Base-by-base conservation (phyloP, 2,888 invertebrate species). In the Geotrupes spiniger region DNA sequence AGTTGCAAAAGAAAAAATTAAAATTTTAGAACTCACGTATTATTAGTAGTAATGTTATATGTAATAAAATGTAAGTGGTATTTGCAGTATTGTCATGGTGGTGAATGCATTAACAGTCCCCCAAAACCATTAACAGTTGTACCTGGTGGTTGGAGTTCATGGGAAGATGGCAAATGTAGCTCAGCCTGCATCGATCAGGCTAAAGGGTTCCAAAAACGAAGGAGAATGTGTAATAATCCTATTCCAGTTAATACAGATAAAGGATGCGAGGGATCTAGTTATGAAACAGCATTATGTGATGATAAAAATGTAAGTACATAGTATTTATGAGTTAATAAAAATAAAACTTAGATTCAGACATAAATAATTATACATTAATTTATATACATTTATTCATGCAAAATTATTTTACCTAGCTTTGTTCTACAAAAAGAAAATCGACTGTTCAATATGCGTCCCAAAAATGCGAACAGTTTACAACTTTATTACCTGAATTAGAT, bases 101-200 rank as follows among this genome's bases (percentile, higher is more conserved):
- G 85, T 1, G 76, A 77, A 42, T 86, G 85, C 60, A 75, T 81
- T 9, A 69, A 71, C n/a, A 75, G 63, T 53, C 63, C 65, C 6
- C 69, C 70, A 41, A 70, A 66, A 57, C 72, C 74, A 2, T 62
- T 65, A n/a, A 70, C 69, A 47, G 60, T 65, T 6, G 63, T 66
- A 9, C 70, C 72, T 36, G 81, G 77, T 2, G 83, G 80, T 2
- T 87, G 88, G 87, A 73, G 81, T 46, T 69, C 76, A 8, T 88
- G 87, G 87, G 73, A 71, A 29, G 72, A 74, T 36, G 78, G 78
- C 4, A 63, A 65, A 14, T 89, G 89, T 62, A 76, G 70, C 15
- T 86, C 87, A 1, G 85, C 84, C 9, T 89, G 89, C 64, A 76
- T 86, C 6, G 62, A 72, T 48, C 78, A 80, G 46, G 79, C 84